Conservation (phyloP, 2,888 invertebrate genomes). For the Abrostola triplasia region DNA sequence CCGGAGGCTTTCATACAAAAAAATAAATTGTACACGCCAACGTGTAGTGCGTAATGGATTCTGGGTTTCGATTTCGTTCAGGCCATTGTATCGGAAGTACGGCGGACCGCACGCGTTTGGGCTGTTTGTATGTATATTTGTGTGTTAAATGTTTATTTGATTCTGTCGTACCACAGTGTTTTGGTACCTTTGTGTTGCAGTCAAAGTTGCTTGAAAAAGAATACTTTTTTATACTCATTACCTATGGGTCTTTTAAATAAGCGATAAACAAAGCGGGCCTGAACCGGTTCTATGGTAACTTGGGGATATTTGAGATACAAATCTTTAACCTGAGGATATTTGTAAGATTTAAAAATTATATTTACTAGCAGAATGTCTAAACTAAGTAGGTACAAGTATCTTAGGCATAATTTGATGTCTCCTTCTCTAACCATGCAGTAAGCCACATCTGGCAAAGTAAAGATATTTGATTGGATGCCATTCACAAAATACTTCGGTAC, state of each 20-base stretch:
- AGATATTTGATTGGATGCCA: background rate
- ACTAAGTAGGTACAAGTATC: no score
- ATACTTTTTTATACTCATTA: conserved; percentile 3
- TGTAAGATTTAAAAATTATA: no score
- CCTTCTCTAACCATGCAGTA: no score
- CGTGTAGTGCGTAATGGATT: conserved; percentile 82
- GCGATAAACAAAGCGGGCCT: background rate
- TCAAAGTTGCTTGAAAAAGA: conserved; percentile 21
- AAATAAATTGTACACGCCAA: conserved; percentile 81
- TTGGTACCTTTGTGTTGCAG: conserved; percentile 15
- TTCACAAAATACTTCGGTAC: background rate
- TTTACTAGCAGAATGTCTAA: no score
- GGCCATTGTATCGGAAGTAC: conserved; percentile 63
- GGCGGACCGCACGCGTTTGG: conserved; percentile 38
- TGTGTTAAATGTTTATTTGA: conserved; percentile 64
- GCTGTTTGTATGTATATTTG: conserved; percentile 61
- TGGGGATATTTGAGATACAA: background rate
- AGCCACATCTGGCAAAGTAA: background rate
- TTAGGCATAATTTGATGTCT: no score
- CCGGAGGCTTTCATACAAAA: conserved; percentile 83
- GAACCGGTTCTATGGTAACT: background rate
- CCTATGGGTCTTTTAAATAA: background rate
- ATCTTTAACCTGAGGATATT: no score
- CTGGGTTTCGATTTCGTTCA: conserved; percentile 75
- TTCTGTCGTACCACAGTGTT: conserved; percentile 28